Evolutionary conservation across 1,140 invertebrate genomes (phyloP).

Genomic region (Anadara kagoshimensis): DNA sequence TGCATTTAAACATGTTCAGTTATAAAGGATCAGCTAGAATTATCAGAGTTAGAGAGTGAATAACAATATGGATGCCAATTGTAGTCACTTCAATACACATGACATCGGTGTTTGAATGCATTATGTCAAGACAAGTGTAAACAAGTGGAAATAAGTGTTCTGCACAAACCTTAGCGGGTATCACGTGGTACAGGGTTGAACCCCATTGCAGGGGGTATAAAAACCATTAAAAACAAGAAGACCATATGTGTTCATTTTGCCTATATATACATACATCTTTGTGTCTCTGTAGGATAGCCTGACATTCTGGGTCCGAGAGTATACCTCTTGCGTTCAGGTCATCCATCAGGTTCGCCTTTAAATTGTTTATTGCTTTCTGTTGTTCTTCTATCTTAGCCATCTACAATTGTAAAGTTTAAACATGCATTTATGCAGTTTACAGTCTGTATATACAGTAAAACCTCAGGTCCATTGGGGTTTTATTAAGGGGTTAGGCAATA

Average conservation of each 20-base stretch:
- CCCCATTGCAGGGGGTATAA: too few species aligned
- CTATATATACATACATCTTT: conserved; percentile 53
- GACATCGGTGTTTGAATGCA: neutral
- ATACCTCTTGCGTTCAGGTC: conserved; percentile 68
- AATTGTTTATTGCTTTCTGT: conserved; percentile 69
- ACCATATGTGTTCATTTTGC: too few species aligned
- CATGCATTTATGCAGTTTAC: neutral
- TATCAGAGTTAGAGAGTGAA: neutral
- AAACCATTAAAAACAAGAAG: too few species aligned
- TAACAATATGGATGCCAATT: neutral
- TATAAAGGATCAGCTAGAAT: too few species aligned
- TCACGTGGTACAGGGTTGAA: too few species aligned
- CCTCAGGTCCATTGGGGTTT: too few species aligned
- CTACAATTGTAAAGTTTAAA: conserved; percentile 46
- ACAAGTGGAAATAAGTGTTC: too few species aligned
- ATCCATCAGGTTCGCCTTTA: conserved; percentile 70
- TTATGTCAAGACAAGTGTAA: too few species aligned
- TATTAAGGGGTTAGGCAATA: too few species aligned
- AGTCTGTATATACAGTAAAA: neutral
- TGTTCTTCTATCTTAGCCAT: conserved; percentile 70
- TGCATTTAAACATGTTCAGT: too few species aligned
- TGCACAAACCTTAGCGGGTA: too few species aligned
- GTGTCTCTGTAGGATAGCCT: conserved; percentile 64
- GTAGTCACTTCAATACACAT: neutral
- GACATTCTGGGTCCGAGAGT: conserved; percentile 62